Percentiles rank a stretch among this genome's conserved stretches.
Evolutionary conservation across 1,140 invertebrate species (phyloP).

Genomic region (Brachionus asplanchnoidis): DNA sequence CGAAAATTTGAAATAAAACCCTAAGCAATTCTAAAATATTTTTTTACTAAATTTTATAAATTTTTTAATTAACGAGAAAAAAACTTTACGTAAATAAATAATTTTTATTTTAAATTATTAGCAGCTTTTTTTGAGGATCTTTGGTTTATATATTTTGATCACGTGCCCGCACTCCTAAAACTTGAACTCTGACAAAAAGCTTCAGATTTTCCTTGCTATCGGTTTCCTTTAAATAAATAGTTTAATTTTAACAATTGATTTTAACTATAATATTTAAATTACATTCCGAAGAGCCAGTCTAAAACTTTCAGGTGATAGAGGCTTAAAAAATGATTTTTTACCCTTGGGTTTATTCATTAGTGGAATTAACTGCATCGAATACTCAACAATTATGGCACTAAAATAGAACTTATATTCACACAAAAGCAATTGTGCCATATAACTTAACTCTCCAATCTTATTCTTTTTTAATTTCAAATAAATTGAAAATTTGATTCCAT

Average conservation of each 20-base stretch:
- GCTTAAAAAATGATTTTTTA: not conserved
- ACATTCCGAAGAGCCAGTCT: not conserved
- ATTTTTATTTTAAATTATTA: no score
- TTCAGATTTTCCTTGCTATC: not conserved
- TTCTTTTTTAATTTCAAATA: not conserved
- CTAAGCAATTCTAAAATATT: no score
- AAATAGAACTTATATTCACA: not conserved
- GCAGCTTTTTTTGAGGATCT: not conserved
- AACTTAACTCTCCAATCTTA: not conserved
- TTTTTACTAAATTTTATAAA: no score
- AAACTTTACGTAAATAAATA: no score
- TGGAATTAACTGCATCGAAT: not conserved
- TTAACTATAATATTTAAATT: not conserved
- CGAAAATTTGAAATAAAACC: no score
- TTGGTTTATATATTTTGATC: not conserved
- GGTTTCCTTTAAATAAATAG: not conserved
- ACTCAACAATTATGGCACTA: not conserved
- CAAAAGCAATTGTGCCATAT: not conserved
- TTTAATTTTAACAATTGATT: no score
- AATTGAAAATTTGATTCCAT: no score
- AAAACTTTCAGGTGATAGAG: not conserved
- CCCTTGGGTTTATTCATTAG: not conserved
- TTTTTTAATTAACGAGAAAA: no score
- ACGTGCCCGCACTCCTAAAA: not conserved
- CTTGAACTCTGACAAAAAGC: not conserved